Evolutionary conservation across 2,797 vertebrate genomes (phyloP).

Genomic region (Erethizon dorsatum): DNA sequence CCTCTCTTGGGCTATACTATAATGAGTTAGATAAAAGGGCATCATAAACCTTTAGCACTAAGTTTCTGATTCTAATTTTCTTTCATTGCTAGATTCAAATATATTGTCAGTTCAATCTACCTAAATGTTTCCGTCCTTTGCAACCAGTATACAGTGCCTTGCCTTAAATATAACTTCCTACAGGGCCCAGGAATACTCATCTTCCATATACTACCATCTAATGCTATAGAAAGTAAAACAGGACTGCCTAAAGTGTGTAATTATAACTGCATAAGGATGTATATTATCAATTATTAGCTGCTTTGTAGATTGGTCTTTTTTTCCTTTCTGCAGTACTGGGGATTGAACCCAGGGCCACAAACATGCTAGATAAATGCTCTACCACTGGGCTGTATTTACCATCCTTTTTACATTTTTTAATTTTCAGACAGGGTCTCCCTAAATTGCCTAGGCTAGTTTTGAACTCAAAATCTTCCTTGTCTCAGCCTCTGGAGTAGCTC

Average conservation of each 20-base stretch:
- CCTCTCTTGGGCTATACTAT: constrained; percentile 32
- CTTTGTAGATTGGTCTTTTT: not conserved
- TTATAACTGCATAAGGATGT: not conserved
- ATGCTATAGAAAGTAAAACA: not conserved
- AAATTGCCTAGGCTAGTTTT: not conserved
- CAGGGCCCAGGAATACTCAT: not conserved
- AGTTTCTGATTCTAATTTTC: constrained; percentile 49
- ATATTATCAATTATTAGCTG: constrained; percentile 22
- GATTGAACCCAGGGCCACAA: not conserved
- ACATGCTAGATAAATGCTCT: not conserved
- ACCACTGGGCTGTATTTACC: not conserved
- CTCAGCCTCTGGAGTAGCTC: not conserved
- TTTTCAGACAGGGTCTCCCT: not conserved
- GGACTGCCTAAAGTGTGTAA: not conserved
- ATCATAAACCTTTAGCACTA: not conserved
- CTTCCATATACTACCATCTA: not conserved
- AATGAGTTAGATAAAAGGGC: constrained; percentile 15
- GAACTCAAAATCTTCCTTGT: not conserved
- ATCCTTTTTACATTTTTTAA: not conserved
- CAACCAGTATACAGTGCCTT: not conserved
- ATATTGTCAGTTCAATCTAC: not conserved
- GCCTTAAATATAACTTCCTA: constrained; percentile 52
- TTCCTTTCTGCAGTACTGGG: not conserved
- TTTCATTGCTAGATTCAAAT: constrained; percentile 50
- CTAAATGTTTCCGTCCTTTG: not conserved